Evolutionary conservation across 2,888 invertebrate species (phyloP).

Genomic region (Erebia epiphron): DNA sequence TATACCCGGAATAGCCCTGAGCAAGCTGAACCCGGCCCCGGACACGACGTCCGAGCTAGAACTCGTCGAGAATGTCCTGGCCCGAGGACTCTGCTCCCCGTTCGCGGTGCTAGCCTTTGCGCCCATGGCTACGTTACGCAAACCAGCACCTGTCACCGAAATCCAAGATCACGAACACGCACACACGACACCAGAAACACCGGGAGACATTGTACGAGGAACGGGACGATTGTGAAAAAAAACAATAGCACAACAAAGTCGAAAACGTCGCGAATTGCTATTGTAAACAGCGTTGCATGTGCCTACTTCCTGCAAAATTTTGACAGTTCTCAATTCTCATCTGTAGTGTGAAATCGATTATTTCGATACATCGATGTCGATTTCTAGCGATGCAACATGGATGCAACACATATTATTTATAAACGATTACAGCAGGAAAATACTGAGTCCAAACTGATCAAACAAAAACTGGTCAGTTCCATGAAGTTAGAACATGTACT

Average conservation of each 20-base stretch:
- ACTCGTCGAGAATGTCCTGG: conserved; percentile 90
- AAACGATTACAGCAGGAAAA: too few species aligned
- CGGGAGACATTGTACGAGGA: conserved; percentile 78
- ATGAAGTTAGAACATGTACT: too few species aligned
- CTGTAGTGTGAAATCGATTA: conserved; percentile 42
- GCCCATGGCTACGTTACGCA: conserved; percentile 86
- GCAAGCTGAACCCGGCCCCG: conserved; percentile 85
- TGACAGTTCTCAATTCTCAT: conserved; percentile 72
- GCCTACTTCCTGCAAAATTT: conserved; percentile 77
- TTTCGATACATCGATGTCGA: conserved; percentile 19
- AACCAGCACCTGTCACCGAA: conserved; percentile 68
- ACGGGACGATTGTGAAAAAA: conserved; percentile 56
- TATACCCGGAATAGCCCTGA: conserved; percentile 88
- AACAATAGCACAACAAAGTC: conserved; percentile 64
- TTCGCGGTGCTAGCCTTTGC: conserved; percentile 93
- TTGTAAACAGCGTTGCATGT: conserved; percentile 81
- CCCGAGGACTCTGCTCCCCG: conserved; percentile 88
- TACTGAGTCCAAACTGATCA: too few species aligned
- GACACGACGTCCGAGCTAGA: conserved; percentile 86
- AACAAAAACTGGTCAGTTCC: too few species aligned
- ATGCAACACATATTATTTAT: too few species aligned
- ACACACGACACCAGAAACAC: conserved; percentile 70
- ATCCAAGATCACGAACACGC: conserved; percentile 71
- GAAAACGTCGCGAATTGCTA: conserved; percentile 60
- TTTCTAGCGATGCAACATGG: too few species aligned